A percentile compares a stretch with the other conserved stretches of the same genome.
Evolutionary conservation across 2,113 vertebrate genomes (phyloP).

Genomic region (Pteronura brasiliensis): DNA sequence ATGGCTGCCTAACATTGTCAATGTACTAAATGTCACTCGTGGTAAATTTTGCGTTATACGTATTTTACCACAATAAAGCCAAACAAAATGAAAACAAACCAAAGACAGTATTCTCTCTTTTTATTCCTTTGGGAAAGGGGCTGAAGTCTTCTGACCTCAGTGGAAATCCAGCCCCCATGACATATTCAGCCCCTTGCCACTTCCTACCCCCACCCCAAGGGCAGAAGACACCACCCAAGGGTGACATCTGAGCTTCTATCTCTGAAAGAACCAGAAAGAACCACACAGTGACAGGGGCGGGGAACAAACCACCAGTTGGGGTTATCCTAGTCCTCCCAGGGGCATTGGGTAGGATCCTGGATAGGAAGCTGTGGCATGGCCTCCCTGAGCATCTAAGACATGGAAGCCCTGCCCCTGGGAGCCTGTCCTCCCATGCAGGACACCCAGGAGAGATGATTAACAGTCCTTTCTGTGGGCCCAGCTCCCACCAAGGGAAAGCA

Average conservation of each 20-base stretch:
- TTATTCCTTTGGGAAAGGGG: background rate
- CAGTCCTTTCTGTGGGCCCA: slow-evolving; percentile 26
- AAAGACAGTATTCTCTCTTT: background rate
- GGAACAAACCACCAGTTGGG: background rate
- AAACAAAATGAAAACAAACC: background rate
- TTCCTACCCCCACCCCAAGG: background rate
- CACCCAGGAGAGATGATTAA: slow-evolving; percentile 58
- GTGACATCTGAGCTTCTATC: background rate
- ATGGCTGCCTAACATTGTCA: background rate
- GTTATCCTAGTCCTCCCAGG: background rate
- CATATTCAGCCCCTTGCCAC: background rate
- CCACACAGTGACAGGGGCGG: fast-evolving
- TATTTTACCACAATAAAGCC: background rate
- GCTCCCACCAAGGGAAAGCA: slow-evolving; percentile 63
- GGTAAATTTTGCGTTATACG: background rate
- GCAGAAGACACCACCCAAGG: background rate
- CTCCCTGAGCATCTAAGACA: background rate
- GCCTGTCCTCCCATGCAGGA: background rate
- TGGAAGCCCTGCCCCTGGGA: fast-evolving
- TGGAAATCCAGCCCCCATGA: background rate
- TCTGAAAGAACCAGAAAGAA: background rate
- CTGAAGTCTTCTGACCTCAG: background rate
- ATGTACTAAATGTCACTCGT: background rate
- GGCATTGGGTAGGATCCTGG: background rate
- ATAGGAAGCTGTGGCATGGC: background rate